Evolutionary conservation across 2,797 vertebrate species (phyloP), one percentile per base, ranked within the genome.

Genomic region (Pogonophryne albipinna): DNA sequence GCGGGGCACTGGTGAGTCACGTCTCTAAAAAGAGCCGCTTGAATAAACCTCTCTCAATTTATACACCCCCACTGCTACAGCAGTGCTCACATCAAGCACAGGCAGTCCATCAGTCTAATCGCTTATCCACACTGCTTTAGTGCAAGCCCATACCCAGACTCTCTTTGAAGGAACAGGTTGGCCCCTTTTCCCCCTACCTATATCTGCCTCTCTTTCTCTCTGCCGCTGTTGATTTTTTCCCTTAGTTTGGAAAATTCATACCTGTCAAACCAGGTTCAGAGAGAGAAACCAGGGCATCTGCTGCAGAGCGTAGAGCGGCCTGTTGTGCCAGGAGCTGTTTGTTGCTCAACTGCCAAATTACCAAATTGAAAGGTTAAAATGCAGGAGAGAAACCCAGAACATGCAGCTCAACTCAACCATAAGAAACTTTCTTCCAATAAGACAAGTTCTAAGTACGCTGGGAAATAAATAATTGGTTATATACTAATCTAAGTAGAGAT

Each of bases 1-100:
- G 86, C 82, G n/a, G 84, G 86, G 72, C 63, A 83, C 84, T 77
- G 42, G 78, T 93, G 93, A 93, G 84, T 93, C 92, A 93, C 87
- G 38, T 87, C 86, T 87, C 81, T 83, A 90, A 91, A 92, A 92
- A 83, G 85, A 89, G 86, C 67, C 46, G 89, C 90, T 91, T 90
- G 78, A 92, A 88, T 88, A 87, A 92, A 91, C 75, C 87, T 90
- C 87, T 92, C 90, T 90, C 85, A 86, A 85, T 91, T 84, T 78
- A 87, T 79, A 91, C 92, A 88, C 90, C 92, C 91, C 93, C 91
- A 89, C 88, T 83, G 87, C 80, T 87, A 84, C 80, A 80, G 85
- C 89, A 79, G 83, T n/a, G 73, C 89, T 86, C 83, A 69, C 86
- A 84, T 83, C 80, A 78, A 89, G 85, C 87, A 73, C 83, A 79